A percentile compares a stretch with the other conserved stretches of the same genome.
Conservation (phyloP, 2,113 vertebrate species). For the Otis tarda region DNA sequence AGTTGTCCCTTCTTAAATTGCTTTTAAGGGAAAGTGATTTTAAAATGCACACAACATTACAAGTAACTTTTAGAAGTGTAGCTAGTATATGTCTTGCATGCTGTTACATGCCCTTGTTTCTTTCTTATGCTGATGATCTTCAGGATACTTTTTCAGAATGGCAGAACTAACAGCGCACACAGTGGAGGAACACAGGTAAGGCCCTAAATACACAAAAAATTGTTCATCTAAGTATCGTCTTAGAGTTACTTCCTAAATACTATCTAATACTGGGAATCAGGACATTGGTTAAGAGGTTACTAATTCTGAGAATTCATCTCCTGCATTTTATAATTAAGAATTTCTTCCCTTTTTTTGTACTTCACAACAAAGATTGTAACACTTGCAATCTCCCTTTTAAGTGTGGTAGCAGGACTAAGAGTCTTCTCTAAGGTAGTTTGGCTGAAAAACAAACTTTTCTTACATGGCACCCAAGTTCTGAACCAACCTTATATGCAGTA, state of each 20-base stretch:
- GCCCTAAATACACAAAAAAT: not conserved
- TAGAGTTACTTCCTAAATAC: conserved; percentile 10
- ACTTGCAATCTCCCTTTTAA: not conserved
- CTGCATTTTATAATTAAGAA: conserved; percentile 58
- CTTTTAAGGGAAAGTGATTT: not conserved
- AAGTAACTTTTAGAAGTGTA: not conserved
- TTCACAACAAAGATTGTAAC: not conserved
- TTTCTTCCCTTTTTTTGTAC: conserved; percentile 58
- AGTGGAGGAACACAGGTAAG: not conserved
- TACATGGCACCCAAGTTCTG: not conserved
- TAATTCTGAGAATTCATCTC: conserved; percentile 71
- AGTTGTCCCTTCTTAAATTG: not conserved
- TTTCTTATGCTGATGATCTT: not conserved
- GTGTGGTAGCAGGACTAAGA: not conserved
- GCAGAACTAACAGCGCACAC: not conserved
- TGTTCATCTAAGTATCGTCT: not conserved
- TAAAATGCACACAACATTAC: not conserved
- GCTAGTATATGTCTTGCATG: not conserved
- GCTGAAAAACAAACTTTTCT: not conserved
- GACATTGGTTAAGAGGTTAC: conserved; percentile 47
- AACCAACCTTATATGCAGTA: not conserved
- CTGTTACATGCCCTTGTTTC: not conserved
- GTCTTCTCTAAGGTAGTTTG: not conserved
- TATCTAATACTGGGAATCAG: conserved; percentile 16
- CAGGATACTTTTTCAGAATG: not conserved